Conservation (phyloP, 2,888 invertebrate species). For the Pollenia griseotomentosa region DNA sequence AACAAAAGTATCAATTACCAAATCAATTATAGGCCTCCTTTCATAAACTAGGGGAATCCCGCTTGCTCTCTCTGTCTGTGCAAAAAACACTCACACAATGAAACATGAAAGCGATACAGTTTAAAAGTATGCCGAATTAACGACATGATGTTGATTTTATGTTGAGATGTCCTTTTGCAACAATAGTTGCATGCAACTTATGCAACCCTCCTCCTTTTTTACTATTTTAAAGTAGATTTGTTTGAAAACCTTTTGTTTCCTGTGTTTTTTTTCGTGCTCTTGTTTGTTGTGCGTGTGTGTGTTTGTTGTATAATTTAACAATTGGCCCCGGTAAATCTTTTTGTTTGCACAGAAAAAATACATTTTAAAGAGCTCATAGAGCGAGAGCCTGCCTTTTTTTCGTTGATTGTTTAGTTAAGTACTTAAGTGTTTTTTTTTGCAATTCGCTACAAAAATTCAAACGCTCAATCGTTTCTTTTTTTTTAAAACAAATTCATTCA, state of each 20-base stretch:
- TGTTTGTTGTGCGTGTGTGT: conserved; percentile 25
- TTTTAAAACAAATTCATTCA: conserved; percentile 65
- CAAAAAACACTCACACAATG: conserved; percentile 4
- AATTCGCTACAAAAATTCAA: too few relatives aligned
- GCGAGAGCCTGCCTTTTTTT: conserved; percentile 16
- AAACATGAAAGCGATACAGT: conserved; percentile 65
- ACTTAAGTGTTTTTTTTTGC: conserved; percentile 63
- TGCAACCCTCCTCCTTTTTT: conserved; percentile 61
- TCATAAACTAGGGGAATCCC: conserved; percentile 58
- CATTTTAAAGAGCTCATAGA: conserved; percentile 17
- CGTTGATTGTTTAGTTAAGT: conserved; percentile 58
- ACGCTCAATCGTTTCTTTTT: too few relatives aligned
- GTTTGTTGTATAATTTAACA: conserved; percentile 63
- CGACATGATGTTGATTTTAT: conserved; percentile 59
- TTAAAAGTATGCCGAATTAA: conserved; percentile 67
- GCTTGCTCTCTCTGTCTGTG: not conserved
- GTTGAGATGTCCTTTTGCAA: conserved; percentile 68
- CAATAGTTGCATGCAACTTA: conserved; percentile 66
- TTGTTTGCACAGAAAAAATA: conserved; percentile 47
- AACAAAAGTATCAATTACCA: conserved; percentile 77
- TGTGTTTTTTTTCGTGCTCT: conserved; percentile 8
- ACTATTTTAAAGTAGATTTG: conserved; percentile 8
- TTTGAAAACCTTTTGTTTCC: conserved; percentile 47
- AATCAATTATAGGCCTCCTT: conserved; percentile 75
- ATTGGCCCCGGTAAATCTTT: conserved; percentile 66